Evolutionary conservation across 2,888 invertebrate genomes (phyloP).

Genomic region (Deilephila porcellus): DNA sequence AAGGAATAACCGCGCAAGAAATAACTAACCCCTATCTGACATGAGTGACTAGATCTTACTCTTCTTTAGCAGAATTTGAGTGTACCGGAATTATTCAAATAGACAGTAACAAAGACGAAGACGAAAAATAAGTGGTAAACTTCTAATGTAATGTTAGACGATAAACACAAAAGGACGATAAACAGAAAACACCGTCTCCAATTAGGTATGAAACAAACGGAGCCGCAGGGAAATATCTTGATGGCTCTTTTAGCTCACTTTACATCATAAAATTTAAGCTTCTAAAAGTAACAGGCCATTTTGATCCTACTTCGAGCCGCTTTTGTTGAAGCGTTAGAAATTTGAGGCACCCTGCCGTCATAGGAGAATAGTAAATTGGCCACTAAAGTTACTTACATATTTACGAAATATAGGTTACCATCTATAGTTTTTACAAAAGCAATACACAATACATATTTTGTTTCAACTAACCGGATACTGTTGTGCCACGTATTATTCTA

Average conservation of each 20-base stretch:
- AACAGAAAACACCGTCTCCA: neutral
- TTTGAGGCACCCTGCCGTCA: neutral
- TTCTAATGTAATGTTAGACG: neutral
- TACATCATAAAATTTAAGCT: slow-evolving; percentile 21
- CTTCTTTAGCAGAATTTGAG: no score
- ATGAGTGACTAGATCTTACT: no score
- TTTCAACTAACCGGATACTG: no score
- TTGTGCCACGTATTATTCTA: no score
- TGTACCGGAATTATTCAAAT: neutral
- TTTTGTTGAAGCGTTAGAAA: slow-evolving; percentile 15
- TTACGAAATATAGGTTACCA: neutral
- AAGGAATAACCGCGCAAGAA: no score
- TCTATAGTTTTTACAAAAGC: no score
- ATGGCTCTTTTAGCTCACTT: slow-evolving; percentile 21
- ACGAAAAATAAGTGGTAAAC: neutral
- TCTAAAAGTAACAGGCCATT: slow-evolving; percentile 18
- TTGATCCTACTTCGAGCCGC: slow-evolving; percentile 21
- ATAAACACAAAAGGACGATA: neutral
- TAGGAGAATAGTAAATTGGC: neutral
- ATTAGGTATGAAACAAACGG: slow-evolving; percentile 15
- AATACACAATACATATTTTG: no score
- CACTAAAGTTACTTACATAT: neutral
- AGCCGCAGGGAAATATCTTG: slow-evolving; percentile 22
- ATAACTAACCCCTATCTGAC: no score
- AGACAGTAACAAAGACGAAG: neutral